These are phyloP conservation scores for Crotophaga sulcirostris DNA, from an alignment of 2,113 vertebrate genomes.

Conservation along the genomic window DNA sequence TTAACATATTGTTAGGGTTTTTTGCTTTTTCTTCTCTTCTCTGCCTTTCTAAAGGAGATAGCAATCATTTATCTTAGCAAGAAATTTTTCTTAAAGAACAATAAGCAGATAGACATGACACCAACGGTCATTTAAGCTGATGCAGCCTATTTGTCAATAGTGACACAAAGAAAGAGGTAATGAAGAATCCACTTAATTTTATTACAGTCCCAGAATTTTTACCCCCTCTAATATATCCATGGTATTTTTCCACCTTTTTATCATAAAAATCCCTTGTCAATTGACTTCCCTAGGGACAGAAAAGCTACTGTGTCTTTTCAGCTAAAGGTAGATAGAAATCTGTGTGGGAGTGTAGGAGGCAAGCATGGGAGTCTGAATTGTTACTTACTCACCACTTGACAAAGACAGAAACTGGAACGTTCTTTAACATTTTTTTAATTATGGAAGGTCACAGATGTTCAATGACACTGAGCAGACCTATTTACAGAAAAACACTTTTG, in stretches of 20 bases:
- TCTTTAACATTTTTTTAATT: conserved; percentile 6
- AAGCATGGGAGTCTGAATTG: background rate
- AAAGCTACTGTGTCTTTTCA: background rate
- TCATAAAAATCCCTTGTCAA: conserved; percentile 21
- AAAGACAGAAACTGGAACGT: background rate
- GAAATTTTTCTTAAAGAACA: conserved; percentile 49
- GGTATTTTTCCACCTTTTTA: conserved; percentile 19
- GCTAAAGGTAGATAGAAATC: background rate
- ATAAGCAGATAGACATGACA: conserved; percentile 44
- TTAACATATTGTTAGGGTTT: background rate
- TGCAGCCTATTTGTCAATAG: conserved; percentile 55
- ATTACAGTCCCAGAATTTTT: conserved; percentile 36
- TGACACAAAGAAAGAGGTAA: conserved; percentile 1
- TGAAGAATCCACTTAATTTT: conserved; percentile 55
- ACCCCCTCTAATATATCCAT: background rate
- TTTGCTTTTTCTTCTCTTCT: background rate
- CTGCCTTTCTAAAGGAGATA: conserved; percentile 23
- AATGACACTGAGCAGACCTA: background rate
- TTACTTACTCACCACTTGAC: background rate
- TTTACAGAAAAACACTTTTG: background rate
- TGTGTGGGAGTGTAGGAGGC: background rate
- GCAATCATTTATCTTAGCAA: conserved; percentile 56
- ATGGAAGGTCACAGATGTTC: background rate
- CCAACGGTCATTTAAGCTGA: conserved; percentile 20
- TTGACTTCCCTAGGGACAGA: conserved; percentile 6